Conservation (phyloP, 2,888 invertebrate genomes). For the Melanargia galathea region DNA sequence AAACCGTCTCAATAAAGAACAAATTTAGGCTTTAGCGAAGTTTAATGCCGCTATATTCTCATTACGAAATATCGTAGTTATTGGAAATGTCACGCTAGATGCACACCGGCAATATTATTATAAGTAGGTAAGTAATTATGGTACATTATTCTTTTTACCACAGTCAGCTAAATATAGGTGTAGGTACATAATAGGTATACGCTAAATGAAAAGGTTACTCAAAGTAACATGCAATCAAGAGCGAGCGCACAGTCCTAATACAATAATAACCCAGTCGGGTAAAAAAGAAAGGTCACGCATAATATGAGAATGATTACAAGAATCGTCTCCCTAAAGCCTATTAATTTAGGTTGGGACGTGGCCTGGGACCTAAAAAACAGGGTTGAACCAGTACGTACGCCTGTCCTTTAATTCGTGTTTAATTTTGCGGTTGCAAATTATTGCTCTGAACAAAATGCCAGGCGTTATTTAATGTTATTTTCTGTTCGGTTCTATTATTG, state of each 20-base stretch:
- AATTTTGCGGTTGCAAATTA: conserved; percentile 43
- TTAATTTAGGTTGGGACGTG: conserved; percentile 10
- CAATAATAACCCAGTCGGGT: neutral
- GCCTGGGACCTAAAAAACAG: conserved; percentile 28
- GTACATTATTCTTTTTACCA: no score
- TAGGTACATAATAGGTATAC: no score
- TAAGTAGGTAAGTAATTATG: no score
- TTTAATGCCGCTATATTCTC: no score
- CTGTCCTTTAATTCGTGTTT: conserved; percentile 42
- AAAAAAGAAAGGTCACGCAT: conserved; percentile 2
- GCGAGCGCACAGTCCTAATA: neutral
- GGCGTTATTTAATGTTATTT: conserved; percentile 44
- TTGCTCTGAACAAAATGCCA: conserved; percentile 44
- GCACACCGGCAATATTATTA: no score
- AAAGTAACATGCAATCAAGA: neutral
- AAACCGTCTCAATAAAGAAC: no score
- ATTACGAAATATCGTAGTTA: no score
- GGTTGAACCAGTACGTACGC: conserved; percentile 38
- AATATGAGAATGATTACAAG: conserved; percentile 3
- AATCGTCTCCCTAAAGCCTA: conserved; percentile 12
- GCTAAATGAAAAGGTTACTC: neutral
- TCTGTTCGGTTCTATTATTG: conserved; percentile 26
- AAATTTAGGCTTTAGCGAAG: no score
- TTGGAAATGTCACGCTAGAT: no score
- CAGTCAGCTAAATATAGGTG: no score